Base-by-base conservation (phyloP, 2,797 vertebrate genomes). In the Anguilla anguilla region DNA sequence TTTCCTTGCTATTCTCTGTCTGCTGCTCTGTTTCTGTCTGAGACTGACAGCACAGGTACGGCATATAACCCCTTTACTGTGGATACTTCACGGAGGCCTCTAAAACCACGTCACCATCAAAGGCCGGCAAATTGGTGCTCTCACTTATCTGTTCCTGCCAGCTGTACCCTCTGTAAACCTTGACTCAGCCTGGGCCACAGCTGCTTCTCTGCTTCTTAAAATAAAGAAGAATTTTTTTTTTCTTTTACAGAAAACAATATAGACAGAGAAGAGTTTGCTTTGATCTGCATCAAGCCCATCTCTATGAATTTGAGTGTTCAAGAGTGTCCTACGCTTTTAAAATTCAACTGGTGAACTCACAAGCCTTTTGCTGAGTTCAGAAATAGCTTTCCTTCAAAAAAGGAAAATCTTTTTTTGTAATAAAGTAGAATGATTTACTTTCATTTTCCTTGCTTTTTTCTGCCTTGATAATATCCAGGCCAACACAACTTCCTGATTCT, bases 131-230 rank as follows among this genome's bases (percentile, higher is more conserved):
- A 79, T 46, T 79, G 74, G n/a, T 46, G 35, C 39, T 79, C 39
- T 79, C 74, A 79, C 74, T 79, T 43, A 79, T 79, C 74, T 79
- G 35, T 7, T 46, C 35, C 31, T 43, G 35, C 74, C 74, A 79
- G 74, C 74, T 79, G 74, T 79, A 46, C 74, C 35, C 35, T 79
- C 74, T 79, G 74, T 79, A 46, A 46, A 46, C 74, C 39, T 79
- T 19, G 13, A 79, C 15, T 79, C 39, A 43, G 35, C 17, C 35
- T 22, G 35, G 35, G 31, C 35, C 74, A 6, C 17, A 17, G 31
- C 69, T 74, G 74, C 74, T 25, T 22, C 35, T 46, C 39, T 31
- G 28, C n/a, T 72, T 13, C 69, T 72, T 3, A 79, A 79, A 79
- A 43, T 43, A 46, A 79, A 31, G 69, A 13, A 13, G 17, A 79